These are phyloP conservation scores for Onychomys arenicola DNA, from an alignment of 2,797 vertebrate genomes.

Conservation along the genomic window DNA sequence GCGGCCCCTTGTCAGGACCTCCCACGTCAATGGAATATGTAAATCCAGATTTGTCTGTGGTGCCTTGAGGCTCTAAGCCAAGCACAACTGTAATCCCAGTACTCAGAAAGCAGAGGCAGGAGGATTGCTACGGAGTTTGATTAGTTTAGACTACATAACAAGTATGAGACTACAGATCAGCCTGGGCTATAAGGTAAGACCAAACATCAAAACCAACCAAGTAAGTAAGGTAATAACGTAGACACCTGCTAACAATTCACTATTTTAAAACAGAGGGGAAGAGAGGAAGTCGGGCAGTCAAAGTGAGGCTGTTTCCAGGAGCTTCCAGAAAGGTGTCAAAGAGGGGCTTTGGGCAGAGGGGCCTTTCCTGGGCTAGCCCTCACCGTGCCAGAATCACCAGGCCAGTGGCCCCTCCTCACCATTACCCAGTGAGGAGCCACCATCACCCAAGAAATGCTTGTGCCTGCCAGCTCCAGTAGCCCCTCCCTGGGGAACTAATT, in stretches of 20 bases:
- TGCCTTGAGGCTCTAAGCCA: not conserved
- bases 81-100: not conserved
- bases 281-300: not conserved
- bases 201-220: not conserved
- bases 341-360: not conserved
- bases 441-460: not conserved
- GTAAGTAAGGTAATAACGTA: not conserved
- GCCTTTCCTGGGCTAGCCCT: not conserved
- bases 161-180: not conserved
- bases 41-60: not conserved
- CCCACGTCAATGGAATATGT: not conserved
- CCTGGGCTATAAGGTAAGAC: not conserved
- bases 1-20: accelerated
- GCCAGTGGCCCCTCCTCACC: not conserved
- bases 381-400: not conserved
- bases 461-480: not conserved
- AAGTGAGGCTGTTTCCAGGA: not conserved
- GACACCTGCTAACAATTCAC: not conserved
- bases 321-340: not conserved
- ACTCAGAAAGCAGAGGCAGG: not conserved
- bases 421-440: not conserved
- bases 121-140: not conserved
- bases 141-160: not conserved
- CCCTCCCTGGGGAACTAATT: not conserved
- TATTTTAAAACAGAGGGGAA: not conserved